Conservation (phyloP, 2,797 vertebrate genomes). For the Centropyge bicolor region DNA sequence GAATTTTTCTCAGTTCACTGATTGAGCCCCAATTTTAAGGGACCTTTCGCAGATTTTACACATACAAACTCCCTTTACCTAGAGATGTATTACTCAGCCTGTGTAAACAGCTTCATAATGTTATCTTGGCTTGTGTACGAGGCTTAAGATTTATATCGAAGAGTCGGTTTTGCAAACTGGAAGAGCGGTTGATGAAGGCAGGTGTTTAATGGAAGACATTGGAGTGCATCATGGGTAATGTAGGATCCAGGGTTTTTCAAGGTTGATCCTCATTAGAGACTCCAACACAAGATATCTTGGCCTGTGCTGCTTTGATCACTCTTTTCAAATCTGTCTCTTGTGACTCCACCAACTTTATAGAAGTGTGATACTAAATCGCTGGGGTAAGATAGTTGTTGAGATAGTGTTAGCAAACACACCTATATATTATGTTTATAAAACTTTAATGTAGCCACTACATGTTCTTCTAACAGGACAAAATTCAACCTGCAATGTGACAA, state of each 20-base stretch:
- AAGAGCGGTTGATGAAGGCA: neutral
- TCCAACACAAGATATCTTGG: neutral
- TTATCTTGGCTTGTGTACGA: neutral
- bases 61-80: neutral
- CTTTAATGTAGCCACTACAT: neutral
- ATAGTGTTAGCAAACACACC: neutral
- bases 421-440: neutral
- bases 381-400: neutral
- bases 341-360: neutral
- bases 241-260: neutral
- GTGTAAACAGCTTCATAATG: neutral
- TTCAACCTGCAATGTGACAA: neutral
- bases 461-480: neutral
- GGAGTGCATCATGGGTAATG: conserved; percentile 3
- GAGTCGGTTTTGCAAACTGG: neutral
- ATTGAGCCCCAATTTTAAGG: neutral
- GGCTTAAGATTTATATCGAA: neutral
- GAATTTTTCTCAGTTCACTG: neutral
- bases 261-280: neutral
- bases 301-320: neutral
- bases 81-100: neutral
- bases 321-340: neutral
- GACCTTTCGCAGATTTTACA: neutral
- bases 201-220: neutral
- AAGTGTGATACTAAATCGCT: neutral